Conservation (phyloP, 2,113 vertebrate species). For the Cheirogaleus medius region DNA sequence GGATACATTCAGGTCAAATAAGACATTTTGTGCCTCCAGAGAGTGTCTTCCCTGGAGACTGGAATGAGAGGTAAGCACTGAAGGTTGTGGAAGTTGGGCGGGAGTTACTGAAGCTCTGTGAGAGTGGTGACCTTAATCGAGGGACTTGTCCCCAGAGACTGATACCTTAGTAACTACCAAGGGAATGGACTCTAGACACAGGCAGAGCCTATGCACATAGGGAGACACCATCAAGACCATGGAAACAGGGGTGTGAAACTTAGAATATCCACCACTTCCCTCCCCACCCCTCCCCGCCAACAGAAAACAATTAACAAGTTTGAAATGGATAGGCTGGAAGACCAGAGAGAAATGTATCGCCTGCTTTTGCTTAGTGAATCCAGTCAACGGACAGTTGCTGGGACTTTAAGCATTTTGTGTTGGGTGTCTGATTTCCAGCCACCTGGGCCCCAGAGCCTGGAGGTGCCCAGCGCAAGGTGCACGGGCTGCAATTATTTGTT, state of each 20-base stretch:
- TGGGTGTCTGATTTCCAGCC: background rate
- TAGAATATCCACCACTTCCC: background rate
- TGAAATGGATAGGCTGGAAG: background rate
- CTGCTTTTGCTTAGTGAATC: background rate
- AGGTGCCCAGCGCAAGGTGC: too few species aligned
- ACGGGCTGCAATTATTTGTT: background rate
- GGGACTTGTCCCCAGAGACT: background rate
- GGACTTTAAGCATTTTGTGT: background rate
- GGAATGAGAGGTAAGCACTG: background rate
- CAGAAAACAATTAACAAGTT: background rate
- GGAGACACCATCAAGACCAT: background rate
- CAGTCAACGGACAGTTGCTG: background rate
- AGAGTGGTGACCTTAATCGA: background rate
- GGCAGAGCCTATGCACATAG: background rate
- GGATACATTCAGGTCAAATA: background rate
- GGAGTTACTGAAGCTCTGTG: background rate
- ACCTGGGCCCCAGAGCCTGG: background rate
- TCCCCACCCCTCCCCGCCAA: rapidly evolving
- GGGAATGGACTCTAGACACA: background rate
- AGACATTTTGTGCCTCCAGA: background rate
- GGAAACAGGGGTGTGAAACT: background rate
- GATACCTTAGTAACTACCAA: background rate
- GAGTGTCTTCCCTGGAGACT: background rate
- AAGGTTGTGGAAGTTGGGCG: background rate
- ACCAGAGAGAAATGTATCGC: background rate